Evolutionary conservation across 2,113 vertebrate species (phyloP).

Genomic region (Ellobius talpinus): DNA sequence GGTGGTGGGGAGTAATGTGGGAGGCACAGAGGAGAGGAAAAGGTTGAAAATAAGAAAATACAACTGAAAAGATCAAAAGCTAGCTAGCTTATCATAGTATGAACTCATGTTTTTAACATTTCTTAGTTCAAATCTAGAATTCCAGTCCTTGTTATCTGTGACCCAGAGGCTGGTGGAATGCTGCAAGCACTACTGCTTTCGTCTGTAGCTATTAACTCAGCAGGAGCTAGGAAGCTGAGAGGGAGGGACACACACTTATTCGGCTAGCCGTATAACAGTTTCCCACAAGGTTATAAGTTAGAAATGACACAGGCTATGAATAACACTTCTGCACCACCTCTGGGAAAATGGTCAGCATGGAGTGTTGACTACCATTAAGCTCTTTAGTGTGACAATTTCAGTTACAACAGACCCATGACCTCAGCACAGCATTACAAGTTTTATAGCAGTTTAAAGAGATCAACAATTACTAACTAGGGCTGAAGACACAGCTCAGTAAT

Average conservation of each 20-base stretch:
- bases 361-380: slow-evolving; percentile 11
- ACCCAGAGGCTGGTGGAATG: not conserved
- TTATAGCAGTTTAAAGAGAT: not conserved
- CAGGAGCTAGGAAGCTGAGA: not conserved
- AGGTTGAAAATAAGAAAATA: slow-evolving; percentile 11
- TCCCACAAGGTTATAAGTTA: slow-evolving; percentile 20
- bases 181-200: slow-evolving; percentile 6
- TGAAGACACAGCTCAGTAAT: not conserved
- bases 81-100: not conserved
- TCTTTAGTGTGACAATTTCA: slow-evolving; percentile 35
- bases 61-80: slow-evolving; percentile 37
- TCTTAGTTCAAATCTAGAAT: slow-evolving; percentile 25
- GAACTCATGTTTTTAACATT: slow-evolving; percentile 18
- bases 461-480: not conserved
- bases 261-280: slow-evolving; percentile 4
- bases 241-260: not conserved
- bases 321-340: not conserved
- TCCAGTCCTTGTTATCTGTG: slow-evolving; percentile 19
- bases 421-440: not conserved
- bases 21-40: not conserved
- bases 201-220: not conserved
- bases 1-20: not conserved
- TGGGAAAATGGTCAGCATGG: not conserved
- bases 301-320: slow-evolving; percentile 11
- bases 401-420: not conserved